phyloP scores from a whole-genome alignment of 2,113 vertebrate genomes.

The Actenoides hombroni region DNA sequence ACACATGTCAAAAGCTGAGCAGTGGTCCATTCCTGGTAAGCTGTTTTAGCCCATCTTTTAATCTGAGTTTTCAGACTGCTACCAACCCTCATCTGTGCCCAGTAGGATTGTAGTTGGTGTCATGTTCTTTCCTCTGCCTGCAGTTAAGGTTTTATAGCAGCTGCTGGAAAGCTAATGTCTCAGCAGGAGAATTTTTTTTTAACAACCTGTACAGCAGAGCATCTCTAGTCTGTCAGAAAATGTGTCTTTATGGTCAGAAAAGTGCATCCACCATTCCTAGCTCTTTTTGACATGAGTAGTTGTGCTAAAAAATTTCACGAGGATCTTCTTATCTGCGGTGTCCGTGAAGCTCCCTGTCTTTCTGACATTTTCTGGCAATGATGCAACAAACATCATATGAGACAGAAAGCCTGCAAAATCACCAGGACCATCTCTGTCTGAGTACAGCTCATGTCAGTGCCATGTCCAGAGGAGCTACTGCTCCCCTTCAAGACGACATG shows the following conservation, averaged over 20 bases:
- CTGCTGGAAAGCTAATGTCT: not conserved
- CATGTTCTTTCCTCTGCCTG: not conserved
- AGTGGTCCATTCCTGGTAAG: not conserved
- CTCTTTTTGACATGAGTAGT: not conserved
- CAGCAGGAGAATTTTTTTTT: not conserved
- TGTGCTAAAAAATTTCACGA: not conserved
- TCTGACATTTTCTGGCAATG: not conserved
- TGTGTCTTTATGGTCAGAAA: not conserved
- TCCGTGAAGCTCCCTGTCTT: not conserved
- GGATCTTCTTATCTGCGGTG: not conserved
- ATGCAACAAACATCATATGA: not conserved
- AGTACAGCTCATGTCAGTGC: not conserved
- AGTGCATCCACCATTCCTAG: not conserved
- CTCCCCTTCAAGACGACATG: not conserved
- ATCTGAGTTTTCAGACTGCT: not conserved
- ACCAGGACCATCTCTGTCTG: not conserved
- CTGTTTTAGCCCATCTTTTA: not conserved
- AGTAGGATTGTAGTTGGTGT: not conserved
- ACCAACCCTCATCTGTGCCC: not conserved
- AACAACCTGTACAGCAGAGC: not conserved
- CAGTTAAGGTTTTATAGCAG: not conserved
- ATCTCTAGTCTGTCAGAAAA: not conserved
- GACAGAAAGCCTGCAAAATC: not conserved
- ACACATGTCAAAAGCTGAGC: not conserved
- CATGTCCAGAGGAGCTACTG: not conserved